Evolutionary conservation across 2,888 invertebrate genomes (phyloP).

Genomic region (Caradrina kadenii): DNA sequence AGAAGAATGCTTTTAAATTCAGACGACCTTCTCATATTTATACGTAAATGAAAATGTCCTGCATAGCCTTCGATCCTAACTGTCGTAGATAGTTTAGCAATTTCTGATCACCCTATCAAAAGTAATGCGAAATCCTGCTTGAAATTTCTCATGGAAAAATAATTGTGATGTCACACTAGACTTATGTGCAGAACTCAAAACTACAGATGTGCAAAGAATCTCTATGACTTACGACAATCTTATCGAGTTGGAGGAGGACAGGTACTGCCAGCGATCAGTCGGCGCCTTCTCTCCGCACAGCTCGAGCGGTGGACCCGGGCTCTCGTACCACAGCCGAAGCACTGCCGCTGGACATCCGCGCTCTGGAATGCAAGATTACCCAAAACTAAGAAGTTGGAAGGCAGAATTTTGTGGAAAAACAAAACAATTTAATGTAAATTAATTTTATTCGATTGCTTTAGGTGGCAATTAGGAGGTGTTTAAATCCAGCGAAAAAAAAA

Average conservation of each 20-base stretch:
- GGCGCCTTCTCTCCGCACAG: conserved; percentile 96
- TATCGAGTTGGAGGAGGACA: conserved; percentile 96
- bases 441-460: too few species aligned
- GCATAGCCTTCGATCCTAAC: neutral
- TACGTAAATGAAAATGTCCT: neutral
- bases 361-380: conserved; percentile 86
- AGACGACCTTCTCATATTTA: too few species aligned
- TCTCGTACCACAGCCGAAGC: conserved; percentile 96
- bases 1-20: neutral
- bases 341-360: conserved; percentile 98
- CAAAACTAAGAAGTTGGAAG: too few species aligned
- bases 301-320: conserved; percentile 95
- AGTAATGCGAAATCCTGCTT: too few species aligned
- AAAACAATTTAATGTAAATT: too few species aligned
- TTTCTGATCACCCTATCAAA: too few species aligned
- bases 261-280: conserved; percentile 94
- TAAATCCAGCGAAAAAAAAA: neutral
- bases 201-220: neutral
- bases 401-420: too few species aligned
- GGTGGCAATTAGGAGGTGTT: too few species aligned
- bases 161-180: neutral
- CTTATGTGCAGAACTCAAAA: conserved; percentile 2
- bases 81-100: neutral
- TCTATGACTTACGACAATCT: conserved; percentile 93
- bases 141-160: neutral